Conservation (phyloP, 1,140 invertebrate species). For the Aphaenogaster floridana region DNA sequence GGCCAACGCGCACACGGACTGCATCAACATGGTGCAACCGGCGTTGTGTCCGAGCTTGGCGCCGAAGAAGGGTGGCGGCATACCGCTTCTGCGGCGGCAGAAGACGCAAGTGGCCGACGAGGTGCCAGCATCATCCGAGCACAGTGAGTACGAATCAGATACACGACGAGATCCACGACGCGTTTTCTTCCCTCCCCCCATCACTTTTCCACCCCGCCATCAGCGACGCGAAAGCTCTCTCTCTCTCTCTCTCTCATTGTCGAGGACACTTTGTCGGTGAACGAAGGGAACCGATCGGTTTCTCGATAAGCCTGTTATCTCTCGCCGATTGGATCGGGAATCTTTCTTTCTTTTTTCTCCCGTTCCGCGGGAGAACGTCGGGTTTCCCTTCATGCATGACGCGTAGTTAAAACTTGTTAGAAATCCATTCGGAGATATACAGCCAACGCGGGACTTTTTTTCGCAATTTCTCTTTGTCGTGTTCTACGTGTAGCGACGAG, state of each 20-base stretch:
- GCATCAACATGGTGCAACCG: slow-evolving; percentile 86
- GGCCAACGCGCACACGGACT: slow-evolving; percentile 96
- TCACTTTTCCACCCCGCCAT: not conserved
- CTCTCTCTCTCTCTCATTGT: slow-evolving; percentile 43
- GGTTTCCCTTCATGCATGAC: slow-evolving; percentile 12
- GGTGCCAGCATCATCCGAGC: slow-evolving; percentile 75
- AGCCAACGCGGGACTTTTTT: slow-evolving; percentile 5
- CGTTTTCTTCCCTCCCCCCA: slow-evolving; percentile 8
- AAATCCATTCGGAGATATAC: slow-evolving; percentile 4
- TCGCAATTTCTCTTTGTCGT: slow-evolving; percentile 44
- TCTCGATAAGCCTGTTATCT: slow-evolving; percentile 3
- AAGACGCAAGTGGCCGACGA: slow-evolving; percentile 89
- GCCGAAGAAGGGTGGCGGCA: slow-evolving; percentile 91
- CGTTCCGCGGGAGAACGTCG: not conserved
- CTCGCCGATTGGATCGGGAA: not conserved
- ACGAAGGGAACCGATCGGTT: slow-evolving; percentile 18
- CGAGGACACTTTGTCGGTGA: slow-evolving; percentile 48
- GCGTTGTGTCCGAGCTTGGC: slow-evolving; percentile 81
- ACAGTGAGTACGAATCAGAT: slow-evolving; percentile 82
- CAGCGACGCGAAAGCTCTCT: slow-evolving; percentile 29
- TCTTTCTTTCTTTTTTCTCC: not conserved
- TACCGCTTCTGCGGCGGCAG: slow-evolving; percentile 94
- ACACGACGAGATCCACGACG: not conserved
- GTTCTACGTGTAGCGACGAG: slow-evolving; percentile 5
- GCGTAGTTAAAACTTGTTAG: slow-evolving; percentile 34